Evolutionary conservation across 2,888 invertebrate species (phyloP), one percentile per base, ranked within the genome.

Genomic region (Scaptomyza tumidula): DNA sequence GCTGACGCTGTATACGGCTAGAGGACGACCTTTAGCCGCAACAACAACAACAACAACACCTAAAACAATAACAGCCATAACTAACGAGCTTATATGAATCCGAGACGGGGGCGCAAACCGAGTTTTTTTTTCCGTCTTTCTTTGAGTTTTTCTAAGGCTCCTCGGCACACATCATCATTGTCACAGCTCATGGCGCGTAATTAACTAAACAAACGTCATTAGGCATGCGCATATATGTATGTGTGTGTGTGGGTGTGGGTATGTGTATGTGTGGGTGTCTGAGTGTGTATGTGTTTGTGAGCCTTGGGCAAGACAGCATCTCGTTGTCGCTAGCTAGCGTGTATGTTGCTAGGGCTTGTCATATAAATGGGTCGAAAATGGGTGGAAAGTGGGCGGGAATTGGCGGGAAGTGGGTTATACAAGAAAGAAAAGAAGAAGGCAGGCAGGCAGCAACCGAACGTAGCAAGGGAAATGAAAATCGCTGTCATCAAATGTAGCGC

Each of bases 141-240:
- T 57, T 66, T 66, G 57, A 66, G 64, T 76, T 71, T 71, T 73
- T 75, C 65, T 63, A 56, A 70, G 61, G 68, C 68, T 69, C 35
- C 67, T 54, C 52, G 63, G 61, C 65, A 70, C 29, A 73, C 76
- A 70, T 83, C 78, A 71, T 84, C 84, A 83, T 89, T 86, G 84
- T 81, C 77, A 80, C 75, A 86, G 80, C 89, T 88, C 85, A 86
- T 86, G 84, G 86, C 85, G 85, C 81, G 89, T 88, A 88, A 88
- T 88, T 88, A 88, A 89, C 89, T 90, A 88, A 88, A 88, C 89
- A 89, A 88, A 89, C 86, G 90, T 89, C 90, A 90, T 89, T 86
- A 90, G 85, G 86, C 78, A 75, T 75, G 83, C 78, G 89, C 80
- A 74, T 77, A 64, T 71, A 54, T 76, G 14, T 45, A 7, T 55